Evolutionary conservation across 2,797 vertebrate genomes (phyloP).

Genomic region (Oryzias dopingdopingensis): DNA sequence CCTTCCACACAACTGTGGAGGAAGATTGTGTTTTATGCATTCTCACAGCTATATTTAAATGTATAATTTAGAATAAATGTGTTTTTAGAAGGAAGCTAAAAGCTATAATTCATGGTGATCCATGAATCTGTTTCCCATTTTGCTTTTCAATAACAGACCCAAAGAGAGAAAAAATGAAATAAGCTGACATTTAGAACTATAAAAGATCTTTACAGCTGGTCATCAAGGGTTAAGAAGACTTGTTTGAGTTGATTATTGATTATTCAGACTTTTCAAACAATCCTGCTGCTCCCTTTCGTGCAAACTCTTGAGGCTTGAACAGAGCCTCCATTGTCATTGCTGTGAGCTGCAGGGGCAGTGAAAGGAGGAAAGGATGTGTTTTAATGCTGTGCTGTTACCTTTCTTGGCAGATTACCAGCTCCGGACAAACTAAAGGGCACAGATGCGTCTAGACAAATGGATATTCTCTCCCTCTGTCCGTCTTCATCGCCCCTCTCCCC

Average conservation of each 20-base stretch:
- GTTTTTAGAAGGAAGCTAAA: neutral
- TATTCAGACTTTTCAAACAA: neutral
- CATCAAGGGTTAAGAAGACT: too few species aligned
- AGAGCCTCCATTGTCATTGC: slow-evolving; percentile 35
- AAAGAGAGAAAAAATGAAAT: too few species aligned
- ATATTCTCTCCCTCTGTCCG: slow-evolving; percentile 49
- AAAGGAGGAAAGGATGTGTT: slow-evolving; percentile 37
- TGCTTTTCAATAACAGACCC: too few species aligned
- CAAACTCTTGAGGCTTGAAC: slow-evolving; percentile 46
- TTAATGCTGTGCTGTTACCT: slow-evolving; percentile 64
- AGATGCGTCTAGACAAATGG: slow-evolving; percentile 63
- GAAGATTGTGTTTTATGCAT: neutral
- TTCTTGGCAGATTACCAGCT: slow-evolving; percentile 90
- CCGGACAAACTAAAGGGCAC: slow-evolving; percentile 84
- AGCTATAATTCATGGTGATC: neutral
- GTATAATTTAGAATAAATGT: neutral
- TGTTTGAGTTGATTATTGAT: too few species aligned
- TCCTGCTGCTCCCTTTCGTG: slow-evolving; percentile 15
- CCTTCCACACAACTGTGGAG: neutral
- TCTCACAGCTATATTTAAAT: neutral
- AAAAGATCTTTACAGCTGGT: too few species aligned
- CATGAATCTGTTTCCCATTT: neutral
- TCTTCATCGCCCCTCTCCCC: slow-evolving; percentile 35
- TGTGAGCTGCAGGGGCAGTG: slow-evolving; percentile 43
- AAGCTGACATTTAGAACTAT: too few species aligned